A percentile compares a stretch with the other conserved stretches of the same genome.
Conservation (phyloP, 2,888 invertebrate genomes). For the Choreutis nemorana region DNA sequence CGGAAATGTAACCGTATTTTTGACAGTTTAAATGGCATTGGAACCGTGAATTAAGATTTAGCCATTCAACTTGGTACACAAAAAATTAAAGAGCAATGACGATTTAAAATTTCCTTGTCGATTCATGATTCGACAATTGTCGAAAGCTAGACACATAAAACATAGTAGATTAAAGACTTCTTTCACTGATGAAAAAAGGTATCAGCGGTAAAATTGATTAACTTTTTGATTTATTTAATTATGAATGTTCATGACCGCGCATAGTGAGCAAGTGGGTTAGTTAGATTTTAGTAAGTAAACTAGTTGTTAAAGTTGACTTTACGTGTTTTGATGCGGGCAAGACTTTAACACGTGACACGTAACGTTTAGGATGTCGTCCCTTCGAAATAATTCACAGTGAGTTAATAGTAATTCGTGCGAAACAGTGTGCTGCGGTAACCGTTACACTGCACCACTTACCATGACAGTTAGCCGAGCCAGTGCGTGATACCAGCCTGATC, state of each 20-base stretch:
- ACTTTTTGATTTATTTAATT: no score
- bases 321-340: conserved; percentile 3
- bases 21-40: conserved; percentile 13
- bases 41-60: conserved; percentile 16
- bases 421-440: conserved; percentile 33
- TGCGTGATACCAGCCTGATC: no score
- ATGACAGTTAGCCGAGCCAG: conserved; percentile 30
- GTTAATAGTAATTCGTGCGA: conserved; percentile 48
- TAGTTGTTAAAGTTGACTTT: no score
- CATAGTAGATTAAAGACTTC: no score
- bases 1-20: conserved; percentile 20
- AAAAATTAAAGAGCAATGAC: conserved; percentile 25
- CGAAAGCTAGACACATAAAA: conserved; percentile 10
- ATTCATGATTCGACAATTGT: conserved; percentile 24
- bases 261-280: no score
- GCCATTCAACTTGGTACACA: no score
- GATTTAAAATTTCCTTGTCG: conserved; percentile 34
- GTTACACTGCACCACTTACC: conserved; percentile 46
- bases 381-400: no score
- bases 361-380: no score
- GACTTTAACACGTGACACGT: neutral
- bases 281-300: no score
- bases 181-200: no score
- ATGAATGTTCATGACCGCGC: no score
- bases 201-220: no score